Percentiles rank a stretch among this genome's conserved stretches.
phyloP scores from a whole-genome alignment of 2,888 invertebrate species.

The Lycia hirtaria region DNA sequence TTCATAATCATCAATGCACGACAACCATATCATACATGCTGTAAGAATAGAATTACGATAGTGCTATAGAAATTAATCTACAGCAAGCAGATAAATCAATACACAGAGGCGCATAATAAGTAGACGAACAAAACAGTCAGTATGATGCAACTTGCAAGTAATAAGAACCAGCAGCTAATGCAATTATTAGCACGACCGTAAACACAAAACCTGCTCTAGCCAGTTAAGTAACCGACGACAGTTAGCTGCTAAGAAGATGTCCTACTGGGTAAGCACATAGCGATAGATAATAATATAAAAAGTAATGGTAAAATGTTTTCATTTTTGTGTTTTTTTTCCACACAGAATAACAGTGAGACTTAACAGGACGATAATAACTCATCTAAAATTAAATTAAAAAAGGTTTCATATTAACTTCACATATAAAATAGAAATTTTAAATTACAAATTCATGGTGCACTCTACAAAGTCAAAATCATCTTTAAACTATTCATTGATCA shows the following conservation, averaged over 20 bases:
- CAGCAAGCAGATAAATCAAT: not conserved
- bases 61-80: not conserved
- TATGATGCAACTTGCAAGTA: conserved; percentile 26
- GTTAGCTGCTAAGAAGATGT: conserved; percentile 16
- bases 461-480: too few species aligned
- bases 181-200: conserved; percentile 41
- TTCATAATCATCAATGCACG: not conserved
- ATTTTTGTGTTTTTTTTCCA: too few species aligned
- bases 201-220: conserved; percentile 32
- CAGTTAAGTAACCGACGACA: conserved; percentile 37
- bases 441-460: too few species aligned
- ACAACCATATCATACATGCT: not conserved
- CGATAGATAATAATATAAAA: not conserved
- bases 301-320: not conserved
- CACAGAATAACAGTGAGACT: too few species aligned
- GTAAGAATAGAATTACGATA: not conserved
- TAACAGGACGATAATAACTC: too few species aligned
- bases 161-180: conserved; percentile 29
- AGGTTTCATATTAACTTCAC: too few species aligned
- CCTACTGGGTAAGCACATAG: not conserved
- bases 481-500: too few species aligned
- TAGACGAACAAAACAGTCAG: not conserved
- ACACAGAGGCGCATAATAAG: conserved; percentile 11
- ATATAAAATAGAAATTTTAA: too few species aligned
- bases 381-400: too few species aligned